Conservation (phyloP, 2,113 vertebrate genomes). For the Alethe castanea region DNA sequence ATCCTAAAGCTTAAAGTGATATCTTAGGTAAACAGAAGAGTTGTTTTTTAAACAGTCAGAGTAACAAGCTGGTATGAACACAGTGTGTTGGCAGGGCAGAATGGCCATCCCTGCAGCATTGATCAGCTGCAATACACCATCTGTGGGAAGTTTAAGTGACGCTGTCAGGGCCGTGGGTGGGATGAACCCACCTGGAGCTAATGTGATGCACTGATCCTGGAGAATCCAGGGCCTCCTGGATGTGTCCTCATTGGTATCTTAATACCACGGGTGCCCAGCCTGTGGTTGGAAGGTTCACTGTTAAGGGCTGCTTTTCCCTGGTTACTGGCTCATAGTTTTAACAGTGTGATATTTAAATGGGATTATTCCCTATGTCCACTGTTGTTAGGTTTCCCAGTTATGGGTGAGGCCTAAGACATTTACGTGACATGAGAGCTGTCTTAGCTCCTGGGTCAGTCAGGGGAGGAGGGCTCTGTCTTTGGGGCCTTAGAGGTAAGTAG, state of each 20-base stretch:
- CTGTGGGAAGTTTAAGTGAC: not conserved
- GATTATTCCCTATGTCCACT: not conserved
- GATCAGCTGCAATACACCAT: not conserved
- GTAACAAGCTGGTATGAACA: not conserved
- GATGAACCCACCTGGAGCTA: not conserved
- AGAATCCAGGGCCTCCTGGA: not conserved
- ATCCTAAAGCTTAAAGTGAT: not conserved
- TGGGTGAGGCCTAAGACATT: not conserved
- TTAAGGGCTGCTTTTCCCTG: not conserved
- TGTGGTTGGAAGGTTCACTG: not conserved
- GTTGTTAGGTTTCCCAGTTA: rapidly evolving
- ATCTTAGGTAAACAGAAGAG: not conserved
- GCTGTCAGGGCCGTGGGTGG: not conserved
- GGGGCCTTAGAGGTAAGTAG: too few species aligned
- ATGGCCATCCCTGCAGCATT: rapidly evolving
- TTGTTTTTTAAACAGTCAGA: not conserved
- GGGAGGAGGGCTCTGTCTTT: not conserved
- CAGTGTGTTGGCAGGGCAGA: not conserved
- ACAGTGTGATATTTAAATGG: not conserved
- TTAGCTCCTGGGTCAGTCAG: not conserved
- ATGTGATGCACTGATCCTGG: not conserved
- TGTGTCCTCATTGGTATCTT: rapidly evolving
- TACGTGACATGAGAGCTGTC: not conserved
- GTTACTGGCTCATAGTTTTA: not conserved
- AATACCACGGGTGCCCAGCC: not conserved